A percentile compares a stretch with the other conserved stretches of the same genome.
These are phyloP conservation scores for Cataglyphis hispanica DNA, from an alignment of 1,140 invertebrate genomes.

Conservation along the genomic window DNA sequence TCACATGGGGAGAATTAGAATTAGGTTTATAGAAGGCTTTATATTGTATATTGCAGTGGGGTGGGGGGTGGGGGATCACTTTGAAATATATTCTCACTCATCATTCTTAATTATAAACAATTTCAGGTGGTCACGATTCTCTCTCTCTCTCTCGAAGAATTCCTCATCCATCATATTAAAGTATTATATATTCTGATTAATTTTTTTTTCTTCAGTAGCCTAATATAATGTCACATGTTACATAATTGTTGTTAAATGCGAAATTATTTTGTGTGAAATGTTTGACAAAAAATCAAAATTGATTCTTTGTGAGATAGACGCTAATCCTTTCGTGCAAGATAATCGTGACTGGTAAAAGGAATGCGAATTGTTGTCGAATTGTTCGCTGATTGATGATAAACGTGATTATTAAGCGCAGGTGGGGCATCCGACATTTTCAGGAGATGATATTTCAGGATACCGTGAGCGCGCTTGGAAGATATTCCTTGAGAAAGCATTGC, in stretches of 20 bases:
- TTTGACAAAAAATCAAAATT: not conserved
- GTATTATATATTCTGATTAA: not conserved
- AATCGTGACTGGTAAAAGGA: conserved; percentile 27
- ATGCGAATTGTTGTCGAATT: conserved; percentile 28
- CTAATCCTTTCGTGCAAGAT: conserved; percentile 12
- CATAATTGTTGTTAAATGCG: not conserved
- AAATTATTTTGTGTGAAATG: not conserved
- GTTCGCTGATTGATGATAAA: not conserved
- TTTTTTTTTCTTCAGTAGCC: not conserved
- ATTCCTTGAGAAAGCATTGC: conserved; percentile 49
- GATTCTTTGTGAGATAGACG: not conserved
- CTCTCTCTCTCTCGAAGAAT: not conserved
- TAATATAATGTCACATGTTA: not conserved
- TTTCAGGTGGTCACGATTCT: not conserved
- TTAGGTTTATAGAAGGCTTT: conserved; percentile 10
- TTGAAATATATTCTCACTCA: not conserved
- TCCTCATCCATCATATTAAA: not conserved
- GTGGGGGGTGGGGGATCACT: not conserved
- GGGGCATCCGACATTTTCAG: conserved; percentile 35
- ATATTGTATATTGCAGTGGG: not conserved
- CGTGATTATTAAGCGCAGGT: not conserved
- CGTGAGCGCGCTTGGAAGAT: not conserved
- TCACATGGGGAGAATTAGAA: conserved; percentile 26
- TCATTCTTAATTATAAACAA: not conserved
- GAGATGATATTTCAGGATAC: not conserved